Base-by-base conservation (phyloP, 2,797 vertebrate genomes). In the Hylomyscus alleni region DNA sequence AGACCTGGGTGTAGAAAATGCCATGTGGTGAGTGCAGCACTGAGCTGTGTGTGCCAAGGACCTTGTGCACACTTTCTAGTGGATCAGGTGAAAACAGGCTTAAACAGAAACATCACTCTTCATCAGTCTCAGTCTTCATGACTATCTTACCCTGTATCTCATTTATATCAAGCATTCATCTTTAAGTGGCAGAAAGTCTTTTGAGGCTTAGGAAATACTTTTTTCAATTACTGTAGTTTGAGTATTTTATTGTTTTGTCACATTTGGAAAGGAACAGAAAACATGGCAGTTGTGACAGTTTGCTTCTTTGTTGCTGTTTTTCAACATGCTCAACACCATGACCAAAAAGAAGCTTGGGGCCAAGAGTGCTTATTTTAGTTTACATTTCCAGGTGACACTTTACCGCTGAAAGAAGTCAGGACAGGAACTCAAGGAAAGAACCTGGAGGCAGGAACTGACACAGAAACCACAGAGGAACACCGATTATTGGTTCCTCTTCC, bases 61-160 rank as follows among this genome's bases (percentile, higher is more conserved):
- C 6, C 26, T 40, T 22, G 14, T 26, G 62, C 17, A 52, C 37
- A 40, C 12, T 89, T 73, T 82, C 40, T 80, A 91, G 72, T 40
- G 62, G 77, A 15, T 54, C 24, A 44, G 14, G 81, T 90, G 37
- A 19, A 94, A 80, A 56, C 87, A 81, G 52, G 14, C 8, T 31
- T 37, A 89, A 95, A 89, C 29, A 47, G 52, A 54, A 91, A 76
- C 50, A 82, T 78, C 54, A 52, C 88, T 40, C n/a, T n/a, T n/a
- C n/a, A 60, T 82, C 37, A 75, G 47, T 85, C 6, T 93, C 40
- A 60, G 67, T 54, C 65, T 31, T 77, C 67, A 77, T 62, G 3
- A 93, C 60, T 44, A 62, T 62, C 37, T 85, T 5, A 82, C 4
- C n/a, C 24, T 65, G 1, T 93, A 34, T 52, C 92, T 83, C 44